A percentile compares a stretch with the other conserved stretches of the same genome.
These are phyloP conservation scores for Solenopsis fugax DNA, from an alignment of 1,140 invertebrate genomes.

Conservation along the genomic window DNA sequence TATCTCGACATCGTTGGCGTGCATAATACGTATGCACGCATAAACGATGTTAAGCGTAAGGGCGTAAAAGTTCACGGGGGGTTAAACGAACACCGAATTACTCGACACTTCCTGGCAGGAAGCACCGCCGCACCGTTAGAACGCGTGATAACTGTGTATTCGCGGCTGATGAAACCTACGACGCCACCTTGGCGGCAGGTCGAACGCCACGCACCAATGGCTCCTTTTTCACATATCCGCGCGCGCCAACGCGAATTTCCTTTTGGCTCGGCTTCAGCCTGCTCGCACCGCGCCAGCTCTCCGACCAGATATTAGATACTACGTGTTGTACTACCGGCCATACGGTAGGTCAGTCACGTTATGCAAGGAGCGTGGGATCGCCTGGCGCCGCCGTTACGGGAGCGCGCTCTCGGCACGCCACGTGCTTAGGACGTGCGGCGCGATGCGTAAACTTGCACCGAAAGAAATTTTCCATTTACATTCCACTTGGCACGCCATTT, in stretches of 20 bases:
- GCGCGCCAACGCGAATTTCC: conserved; percentile 57
- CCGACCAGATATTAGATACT: conserved; percentile 46
- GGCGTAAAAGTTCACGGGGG: background rate
- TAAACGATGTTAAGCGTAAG: background rate
- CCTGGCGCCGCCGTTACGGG: conserved; percentile 61
- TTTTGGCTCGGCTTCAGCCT: conserved; percentile 1
- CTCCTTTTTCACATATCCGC: conserved; percentile 39
- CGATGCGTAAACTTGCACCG: background rate
- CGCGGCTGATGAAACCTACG: conserved; percentile 17
- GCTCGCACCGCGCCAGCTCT: conserved; percentile 11
- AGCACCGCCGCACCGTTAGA: conserved; percentile 18
- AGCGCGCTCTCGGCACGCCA: conserved; percentile 45
- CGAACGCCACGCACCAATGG: background rate
- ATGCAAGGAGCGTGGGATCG: conserved; percentile 79
- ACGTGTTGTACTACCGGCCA: conserved; percentile 31
- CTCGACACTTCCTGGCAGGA: conserved; percentile 1
- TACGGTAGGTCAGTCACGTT: conserved; percentile 78
- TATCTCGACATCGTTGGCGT: background rate
- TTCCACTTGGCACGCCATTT: background rate
- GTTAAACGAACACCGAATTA: conserved; percentile 21
- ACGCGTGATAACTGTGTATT: conserved; percentile 54
- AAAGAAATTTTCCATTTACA: background rate
- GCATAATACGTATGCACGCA: background rate
- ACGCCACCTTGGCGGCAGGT: conserved; percentile 20
- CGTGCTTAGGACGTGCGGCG: background rate